Base-by-base conservation (phyloP, 2,113 vertebrate species). In the Ceyx melanurus region DNA sequence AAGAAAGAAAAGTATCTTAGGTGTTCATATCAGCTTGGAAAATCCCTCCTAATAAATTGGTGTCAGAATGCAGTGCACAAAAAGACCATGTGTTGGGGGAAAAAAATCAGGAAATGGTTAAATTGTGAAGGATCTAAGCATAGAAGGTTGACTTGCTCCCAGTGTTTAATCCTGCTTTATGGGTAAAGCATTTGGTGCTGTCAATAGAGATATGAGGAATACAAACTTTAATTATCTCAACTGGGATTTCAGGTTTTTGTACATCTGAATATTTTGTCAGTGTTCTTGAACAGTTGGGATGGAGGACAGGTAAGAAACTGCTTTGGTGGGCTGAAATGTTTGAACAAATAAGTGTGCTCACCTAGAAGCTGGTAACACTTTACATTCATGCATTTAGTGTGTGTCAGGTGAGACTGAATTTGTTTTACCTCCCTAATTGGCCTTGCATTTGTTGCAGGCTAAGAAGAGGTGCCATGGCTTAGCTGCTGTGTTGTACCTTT, bases 351-450 rank as follows among this genome's bases (percentile, higher is more conserved):
- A 46, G 61, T 1, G 1, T 73, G n/a, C 18, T 76, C 42, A 6
- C 13, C 62, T 53, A 54, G 15, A 2, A 5, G 23, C 33, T 54
- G 61, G 33, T 72, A 14, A 26, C 16, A 5, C 56, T 71, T 62
- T 6, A 8, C 61, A 3, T 12, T 8, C 10, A 0, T 4, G 10
- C 11, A 5, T 14, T 71, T 28, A 1, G 9, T 5, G 35, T 40
- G 13, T 68, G 50, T 4, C 67, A 13, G 42, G n/a, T 0, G 1
- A 79, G 62, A 40, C 45, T 6, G 29, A 43, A 21, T 70, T 61
- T 11, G 13, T 74, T 89, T 60, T 45, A 15, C 35, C 17, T 85
- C 15, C 5, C 20, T 75, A 15, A 48, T 78, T 60, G 71, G 62
- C 58, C 35, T 70, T 62, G 43, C 4, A 3, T 82, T 64, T 78